A percentile compares a stretch with the other conserved stretches of the same genome.
Conservation (phyloP, 2,888 invertebrate genomes). For the Marronus borbonicus region DNA sequence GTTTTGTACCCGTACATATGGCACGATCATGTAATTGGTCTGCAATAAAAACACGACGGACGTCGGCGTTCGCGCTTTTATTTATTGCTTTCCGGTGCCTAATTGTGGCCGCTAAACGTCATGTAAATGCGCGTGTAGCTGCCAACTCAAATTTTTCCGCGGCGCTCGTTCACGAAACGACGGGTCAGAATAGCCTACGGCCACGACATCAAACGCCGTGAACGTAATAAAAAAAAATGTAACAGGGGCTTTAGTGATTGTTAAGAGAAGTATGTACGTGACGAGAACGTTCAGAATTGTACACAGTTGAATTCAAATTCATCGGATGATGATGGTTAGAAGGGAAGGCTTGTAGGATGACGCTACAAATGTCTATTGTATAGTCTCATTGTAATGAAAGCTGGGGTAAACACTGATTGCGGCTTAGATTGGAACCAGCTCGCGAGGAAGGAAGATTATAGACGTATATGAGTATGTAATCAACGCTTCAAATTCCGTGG, state of each 20-base stretch:
- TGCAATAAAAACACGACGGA: not conserved
- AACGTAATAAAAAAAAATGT: not conserved
- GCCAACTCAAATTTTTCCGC: slow-evolving; percentile 64
- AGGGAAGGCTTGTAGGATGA: no score
- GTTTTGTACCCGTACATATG: not conserved
- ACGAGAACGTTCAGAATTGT: not conserved
- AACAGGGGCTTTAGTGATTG: not conserved
- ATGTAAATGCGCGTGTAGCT: slow-evolving; percentile 64
- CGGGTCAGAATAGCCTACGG: slow-evolving; percentile 11
- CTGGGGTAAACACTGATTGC: no score
- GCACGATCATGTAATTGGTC: not conserved
- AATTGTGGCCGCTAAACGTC: slow-evolving; percentile 65
- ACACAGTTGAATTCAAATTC: no score
- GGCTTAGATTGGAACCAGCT: no score
- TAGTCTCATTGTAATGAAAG: no score
- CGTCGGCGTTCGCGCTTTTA: slow-evolving; percentile 53
- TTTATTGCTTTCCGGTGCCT: slow-evolving; percentile 65
- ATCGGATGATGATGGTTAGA: no score
- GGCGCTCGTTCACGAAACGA: slow-evolving; percentile 60
- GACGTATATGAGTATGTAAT: no score
- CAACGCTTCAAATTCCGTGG: no score
- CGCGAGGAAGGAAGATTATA: no score
- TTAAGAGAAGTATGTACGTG: slow-evolving; percentile 16
- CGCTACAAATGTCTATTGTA: no score
- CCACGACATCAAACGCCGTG: slow-evolving; percentile 3